Evolutionary conservation across 1,140 invertebrate species (phyloP), one percentile per base, ranked within the genome.

Genomic region (Hypothenemus hampei): DNA sequence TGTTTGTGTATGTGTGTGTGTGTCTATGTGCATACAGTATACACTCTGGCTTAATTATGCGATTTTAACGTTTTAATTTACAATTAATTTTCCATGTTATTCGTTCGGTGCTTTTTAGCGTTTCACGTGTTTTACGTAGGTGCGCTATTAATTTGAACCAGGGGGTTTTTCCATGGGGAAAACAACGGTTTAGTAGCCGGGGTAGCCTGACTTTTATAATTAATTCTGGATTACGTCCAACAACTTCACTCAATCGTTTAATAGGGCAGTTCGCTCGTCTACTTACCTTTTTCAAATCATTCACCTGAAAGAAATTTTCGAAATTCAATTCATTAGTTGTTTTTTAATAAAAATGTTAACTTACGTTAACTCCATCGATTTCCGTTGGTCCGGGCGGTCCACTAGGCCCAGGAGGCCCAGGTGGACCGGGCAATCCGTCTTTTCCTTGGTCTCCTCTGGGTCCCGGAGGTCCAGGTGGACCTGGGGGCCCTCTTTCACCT

Each of bases 361-460:
- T 86, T 74, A 88, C 87, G 65, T 89, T 85, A 65, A 82, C 84
- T 49, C 83, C 82, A 60, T 81, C 81, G 57, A 81, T 85, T 68
- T 87, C 87, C 26, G 81, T 79, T 33, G 82, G 77, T 31, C 85
- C 86, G n/a, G 87, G 84, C 4, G 86, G 82, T 15, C 87, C 88
- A 15, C 86, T 83, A 1, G 84, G 85, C 36, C 88, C 89, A 33
- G 82, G 81, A 8, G 79, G 77, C 8, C 89, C 88, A 23, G 79
- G 76, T 35, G 77, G 77, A 0, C 88, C 87, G 13, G 85, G 78
- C 60, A 80, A 70, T 8, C 88, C 88, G 64, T 91, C 86, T 15
- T 82, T 75, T 33, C 87, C 87, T 16, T 85, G 79, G 62, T 89
- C 86, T 11, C 87, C 87, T 75, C 89, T 89, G 36, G 79, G 77